Evolutionary conservation across 92 coral and sea anemone species (phyloP), one percentile per base, ranked within the genome.

Genomic region (Zoanthus sociatus): DNA sequence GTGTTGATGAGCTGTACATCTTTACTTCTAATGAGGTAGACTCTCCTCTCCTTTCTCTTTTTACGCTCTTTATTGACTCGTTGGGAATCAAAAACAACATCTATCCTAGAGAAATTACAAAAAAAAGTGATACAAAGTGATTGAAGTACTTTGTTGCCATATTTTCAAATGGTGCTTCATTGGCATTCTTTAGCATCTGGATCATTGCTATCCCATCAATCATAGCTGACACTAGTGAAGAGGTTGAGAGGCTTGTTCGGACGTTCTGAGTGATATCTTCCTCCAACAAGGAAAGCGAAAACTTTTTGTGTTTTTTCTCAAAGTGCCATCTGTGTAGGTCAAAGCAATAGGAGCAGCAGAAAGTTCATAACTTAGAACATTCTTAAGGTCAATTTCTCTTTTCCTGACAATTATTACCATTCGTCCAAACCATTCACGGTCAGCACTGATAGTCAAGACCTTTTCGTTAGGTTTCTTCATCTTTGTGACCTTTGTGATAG

Each of bases 391-490:
- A 4, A 73, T 42, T 32, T 42, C 9, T 9, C 54, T n/a, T 21
- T 4, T 30, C 7, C 44, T 73, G 1, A 21, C 78, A 12, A 56
- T 58, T 44, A 73, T 45, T 13, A 73, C 5, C 8, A 73, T 21
- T 14, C 79, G 16, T 76, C 79, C 61, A 9, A 76, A 76, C 15
- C 51, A 11, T 1, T 76, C 78, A 11, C 78, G 14, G 26, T 73
- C 78, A 73, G 78, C 78, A 0, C 32, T 6, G 26, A 73, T 26
- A 2, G 78, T 73, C 14, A 73, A 30, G 4, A 73, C 5, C 26
- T 73, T 73, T 1, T 73, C 78, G 12, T 73, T 73, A 0, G 47
- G 9, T 13, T 9, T 26, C 26, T 74, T 76, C 11, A 47, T 64
- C 13, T 51, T 17, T 3, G 21, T 9, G 14, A 50, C 50, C 42